Evolutionary conservation across 2,113 vertebrate species (phyloP).

Genomic region (Caranx melampygus): DNA sequence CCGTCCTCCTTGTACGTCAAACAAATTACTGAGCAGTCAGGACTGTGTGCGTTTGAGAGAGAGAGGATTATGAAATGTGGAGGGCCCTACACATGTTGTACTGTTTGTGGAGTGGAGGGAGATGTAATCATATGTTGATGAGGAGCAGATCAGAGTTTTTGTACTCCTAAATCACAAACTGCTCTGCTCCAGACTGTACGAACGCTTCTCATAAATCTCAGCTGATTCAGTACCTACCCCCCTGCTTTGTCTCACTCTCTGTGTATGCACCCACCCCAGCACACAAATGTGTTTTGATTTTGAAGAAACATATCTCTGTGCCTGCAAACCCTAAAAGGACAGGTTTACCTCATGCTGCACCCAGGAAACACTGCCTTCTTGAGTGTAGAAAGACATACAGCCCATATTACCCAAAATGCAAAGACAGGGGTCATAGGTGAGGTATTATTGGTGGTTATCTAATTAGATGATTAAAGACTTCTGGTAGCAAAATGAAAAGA

Average conservation of each 20-base stretch:
- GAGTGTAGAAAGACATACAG: neutral
- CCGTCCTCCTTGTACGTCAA: constrained; percentile 38
- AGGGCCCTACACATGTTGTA: constrained; percentile 1
- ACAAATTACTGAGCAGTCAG: constrained; percentile 1
- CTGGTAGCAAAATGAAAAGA: constrained; percentile 10
- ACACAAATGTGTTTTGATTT: constrained; percentile 53
- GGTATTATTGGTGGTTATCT: constrained; percentile 10
- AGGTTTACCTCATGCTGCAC: constrained; percentile 13
- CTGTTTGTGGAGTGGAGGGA: constrained; percentile 31
- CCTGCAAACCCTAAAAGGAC: constrained; percentile 43
- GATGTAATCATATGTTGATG: constrained; percentile 49
- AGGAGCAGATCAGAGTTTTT: constrained; percentile 40
- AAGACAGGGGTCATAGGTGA: neutral
- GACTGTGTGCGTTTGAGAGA: neutral
- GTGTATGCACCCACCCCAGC: constrained; percentile 14
- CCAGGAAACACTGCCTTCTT: neutral
- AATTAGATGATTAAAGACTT: constrained; percentile 20
- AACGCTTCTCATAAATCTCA: constrained; percentile 53
- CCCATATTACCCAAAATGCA: neutral
- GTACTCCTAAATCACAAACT: constrained; percentile 34
- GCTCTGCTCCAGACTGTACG: constrained; percentile 41
- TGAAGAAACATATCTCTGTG: constrained; percentile 29
- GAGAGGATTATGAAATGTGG: constrained; percentile 43
- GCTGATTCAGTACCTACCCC: constrained; percentile 54
- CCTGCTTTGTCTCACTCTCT: neutral